Percentiles rank a stretch among this genome's conserved stretches.
Evolutionary conservation across 2,888 invertebrate genomes (phyloP).

Genomic region (Cecidostiba fungosa): DNA sequence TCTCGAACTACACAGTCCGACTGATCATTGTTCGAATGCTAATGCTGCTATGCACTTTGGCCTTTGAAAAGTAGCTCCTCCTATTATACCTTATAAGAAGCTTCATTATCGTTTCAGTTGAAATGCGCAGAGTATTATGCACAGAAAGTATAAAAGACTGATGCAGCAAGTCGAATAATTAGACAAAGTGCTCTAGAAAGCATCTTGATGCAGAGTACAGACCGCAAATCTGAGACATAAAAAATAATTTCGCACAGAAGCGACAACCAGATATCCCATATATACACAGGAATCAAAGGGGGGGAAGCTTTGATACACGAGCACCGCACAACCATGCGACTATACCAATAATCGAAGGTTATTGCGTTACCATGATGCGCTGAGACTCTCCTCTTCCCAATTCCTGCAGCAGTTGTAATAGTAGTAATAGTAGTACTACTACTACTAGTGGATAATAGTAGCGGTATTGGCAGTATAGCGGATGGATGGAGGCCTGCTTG

Average conservation of each 20-base stretch:
- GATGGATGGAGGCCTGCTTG: constrained; percentile 21
- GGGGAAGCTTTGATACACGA: constrained; percentile 76
- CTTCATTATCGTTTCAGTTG: too few relatives aligned
- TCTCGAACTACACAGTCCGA: constrained; percentile 41
- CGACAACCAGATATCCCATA: neutral
- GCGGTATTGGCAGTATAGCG: neutral
- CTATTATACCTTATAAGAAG: too few relatives aligned
- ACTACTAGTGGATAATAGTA: too few relatives aligned
- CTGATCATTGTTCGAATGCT: constrained; percentile 54
- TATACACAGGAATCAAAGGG: constrained; percentile 45
- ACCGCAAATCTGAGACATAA: neutral
- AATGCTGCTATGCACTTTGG: neutral
- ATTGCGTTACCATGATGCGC: constrained; percentile 73
- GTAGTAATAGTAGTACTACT: too few relatives aligned
- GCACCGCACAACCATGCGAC: constrained; percentile 71
- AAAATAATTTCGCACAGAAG: neutral
- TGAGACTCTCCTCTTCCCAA: constrained; percentile 52
- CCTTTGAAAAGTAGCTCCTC: neutral
- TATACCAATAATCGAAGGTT: constrained; percentile 77
- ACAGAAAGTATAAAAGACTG: too few relatives aligned
- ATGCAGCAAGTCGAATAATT: too few relatives aligned
- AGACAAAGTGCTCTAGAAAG: neutral
- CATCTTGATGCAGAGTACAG: neutral
- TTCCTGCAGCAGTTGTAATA: neutral
- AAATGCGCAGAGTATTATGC: too few relatives aligned